Conservation (phyloP, 2,113 vertebrate genomes). For the Chitala chitala region DNA sequence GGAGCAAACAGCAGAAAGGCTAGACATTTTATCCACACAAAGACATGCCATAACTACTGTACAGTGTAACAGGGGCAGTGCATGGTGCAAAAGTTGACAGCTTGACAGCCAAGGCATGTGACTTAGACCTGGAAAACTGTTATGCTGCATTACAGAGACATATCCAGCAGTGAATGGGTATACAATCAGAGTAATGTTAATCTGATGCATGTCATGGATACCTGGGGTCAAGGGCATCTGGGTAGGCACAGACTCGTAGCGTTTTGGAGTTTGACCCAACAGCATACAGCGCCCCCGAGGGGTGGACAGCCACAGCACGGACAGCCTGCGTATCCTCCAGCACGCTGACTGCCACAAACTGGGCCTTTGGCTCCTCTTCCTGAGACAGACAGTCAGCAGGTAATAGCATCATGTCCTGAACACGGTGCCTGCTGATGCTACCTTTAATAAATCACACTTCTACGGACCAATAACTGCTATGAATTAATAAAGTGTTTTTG, state of each 20-base stretch:
- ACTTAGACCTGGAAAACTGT: too few species aligned
- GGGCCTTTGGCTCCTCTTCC: slow-evolving; percentile 76
- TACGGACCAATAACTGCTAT: too few species aligned
- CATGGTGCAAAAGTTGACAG: too few species aligned
- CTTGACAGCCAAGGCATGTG: too few species aligned
- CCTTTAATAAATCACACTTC: too few species aligned
- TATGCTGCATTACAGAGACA: too few species aligned
- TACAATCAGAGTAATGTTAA: not conserved
- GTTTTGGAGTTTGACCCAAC: slow-evolving; percentile 98
- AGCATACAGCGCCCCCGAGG: slow-evolving; percentile 83
- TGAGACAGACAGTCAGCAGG: slow-evolving; percentile 40
- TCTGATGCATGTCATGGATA: slow-evolving; percentile 38
- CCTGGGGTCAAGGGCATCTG: slow-evolving; percentile 81
- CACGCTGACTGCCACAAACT: slow-evolving; percentile 82
- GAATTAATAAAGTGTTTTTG: too few species aligned
- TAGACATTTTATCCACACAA: not conserved
- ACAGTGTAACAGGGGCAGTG: too few species aligned
- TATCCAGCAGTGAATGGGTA: not conserved
- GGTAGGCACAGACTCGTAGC: slow-evolving; percentile 89
- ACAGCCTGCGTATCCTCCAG: slow-evolving; percentile 94
- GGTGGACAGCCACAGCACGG: slow-evolving; percentile 94
- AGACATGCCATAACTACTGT: not conserved
- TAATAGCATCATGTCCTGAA: too few species aligned
- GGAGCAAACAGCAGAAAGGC: slow-evolving; percentile 15
- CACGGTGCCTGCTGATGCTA: too few species aligned